Base-by-base conservation (phyloP, 2,888 invertebrate species). In the Deilephila porcellus region DNA sequence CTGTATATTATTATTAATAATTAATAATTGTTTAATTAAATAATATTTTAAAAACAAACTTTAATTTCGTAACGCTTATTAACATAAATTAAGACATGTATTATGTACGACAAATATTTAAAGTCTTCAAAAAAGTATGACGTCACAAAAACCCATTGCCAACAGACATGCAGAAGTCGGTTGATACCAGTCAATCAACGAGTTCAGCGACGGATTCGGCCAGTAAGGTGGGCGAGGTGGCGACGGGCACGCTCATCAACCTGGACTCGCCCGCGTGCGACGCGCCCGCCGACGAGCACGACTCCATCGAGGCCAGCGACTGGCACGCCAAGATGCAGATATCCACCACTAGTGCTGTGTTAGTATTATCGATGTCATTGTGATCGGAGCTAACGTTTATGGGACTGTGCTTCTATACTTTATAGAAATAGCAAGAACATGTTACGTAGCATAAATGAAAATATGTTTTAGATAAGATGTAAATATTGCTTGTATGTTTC, bases 301-400 rank as follows among this genome's bases (percentile, higher is more conserved):
- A 95, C 78, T 95, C 94, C 14, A 94, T 95, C 62, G 95, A 95
- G 79, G 86, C 93, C 19, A 89, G 89, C 77, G 93, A 92, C 37
- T 93, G 92, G 93, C 91, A 91, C 70, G 84, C 90, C 1, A 87
- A 87, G 78, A 91, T 93, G 93, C 91, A 90, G 72, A 75, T 86
- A 11, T 93, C 92, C 74, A 89, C 92, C 1, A 83, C 86, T 60
- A 93, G 92, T 81, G 88, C 85, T 74, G 79, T 92, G 94, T 94
- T 76, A 91, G 93, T 89, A 60, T 73, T 14, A n/a, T 14, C 7
- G 4, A 25, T 6, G 0, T 11, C 1, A 25, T 25, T 25, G 25
- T 25, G 25, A 25, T 25, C 1, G 25, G 0, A 25, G 25, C 1
- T 1, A 25, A 25, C 25, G 19, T 4, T 62, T 62, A 32, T 32